Conservation (phyloP, 2,113 vertebrate species). For the Zootoca vivipara region DNA sequence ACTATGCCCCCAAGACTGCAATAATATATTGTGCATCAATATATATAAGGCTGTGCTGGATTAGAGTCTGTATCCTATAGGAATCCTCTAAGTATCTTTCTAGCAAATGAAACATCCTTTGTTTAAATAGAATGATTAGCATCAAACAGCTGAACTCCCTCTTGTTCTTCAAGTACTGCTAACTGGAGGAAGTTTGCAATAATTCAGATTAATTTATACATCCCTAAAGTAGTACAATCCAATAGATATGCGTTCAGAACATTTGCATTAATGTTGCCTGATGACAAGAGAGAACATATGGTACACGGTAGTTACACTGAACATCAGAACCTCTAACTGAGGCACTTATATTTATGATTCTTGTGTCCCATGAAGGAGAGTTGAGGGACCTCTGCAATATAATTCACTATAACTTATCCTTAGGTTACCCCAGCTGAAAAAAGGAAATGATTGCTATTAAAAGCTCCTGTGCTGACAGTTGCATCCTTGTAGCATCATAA, state of each 20-base stretch:
- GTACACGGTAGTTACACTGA: constrained; percentile 39
- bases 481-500: not conserved
- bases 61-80: constrained; percentile 20
- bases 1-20: not conserved
- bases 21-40: not conserved
- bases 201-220: constrained; percentile 64
- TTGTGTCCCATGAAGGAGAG: constrained; percentile 50
- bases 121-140: constrained; percentile 58
- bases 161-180: constrained; percentile 50
- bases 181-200: constrained; percentile 57
- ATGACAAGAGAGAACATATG: constrained; percentile 36
- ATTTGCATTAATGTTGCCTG: constrained; percentile 53
- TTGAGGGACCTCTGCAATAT: constrained; percentile 50
- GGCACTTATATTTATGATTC: constrained; percentile 40
- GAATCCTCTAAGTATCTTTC: constrained; percentile 37
- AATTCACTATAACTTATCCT: constrained; percentile 41
- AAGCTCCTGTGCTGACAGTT: not conserved
- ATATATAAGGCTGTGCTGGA: constrained; percentile 21
- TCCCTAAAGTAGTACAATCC: constrained; percentile 49
- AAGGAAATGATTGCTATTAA: not conserved
- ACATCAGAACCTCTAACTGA: constrained; percentile 47
- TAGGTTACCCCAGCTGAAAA: not conserved
- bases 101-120: constrained; percentile 39
- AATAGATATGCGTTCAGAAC: constrained; percentile 33
- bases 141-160: constrained; percentile 49